Percentiles rank a stretch among this genome's conserved stretches.
Conservation (phyloP, 2,797 vertebrate genomes). For the Micrastur ruficollis region DNA sequence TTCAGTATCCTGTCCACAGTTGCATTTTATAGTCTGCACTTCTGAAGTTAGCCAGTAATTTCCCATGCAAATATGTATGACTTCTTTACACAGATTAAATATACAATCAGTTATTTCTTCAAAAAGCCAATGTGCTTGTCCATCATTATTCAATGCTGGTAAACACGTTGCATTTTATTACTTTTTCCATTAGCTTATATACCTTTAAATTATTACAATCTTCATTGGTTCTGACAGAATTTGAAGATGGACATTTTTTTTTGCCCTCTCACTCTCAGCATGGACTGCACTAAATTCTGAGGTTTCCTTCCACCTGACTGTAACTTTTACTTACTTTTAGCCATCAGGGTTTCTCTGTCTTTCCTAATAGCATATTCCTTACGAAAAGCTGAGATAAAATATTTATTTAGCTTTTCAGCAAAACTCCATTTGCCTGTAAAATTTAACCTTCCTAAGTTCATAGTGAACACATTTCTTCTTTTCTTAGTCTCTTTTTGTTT, state of each 20-base stretch:
- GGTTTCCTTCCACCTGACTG: neutral
- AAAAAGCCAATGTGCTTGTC: neutral
- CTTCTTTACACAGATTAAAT: neutral
- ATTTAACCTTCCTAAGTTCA: neutral
- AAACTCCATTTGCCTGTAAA: neutral
- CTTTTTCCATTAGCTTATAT: neutral
- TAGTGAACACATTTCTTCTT: neutral
- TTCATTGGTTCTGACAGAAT: neutral
- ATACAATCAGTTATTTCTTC: neutral
- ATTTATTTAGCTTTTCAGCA: neutral
- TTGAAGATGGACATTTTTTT: neutral
- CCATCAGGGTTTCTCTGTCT: neutral
- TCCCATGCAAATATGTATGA: neutral
- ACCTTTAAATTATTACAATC: neutral
- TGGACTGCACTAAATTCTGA: neutral
- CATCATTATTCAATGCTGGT: neutral
- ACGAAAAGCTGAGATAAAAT: neutral
- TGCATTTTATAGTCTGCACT: neutral
- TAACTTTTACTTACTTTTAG: neutral
- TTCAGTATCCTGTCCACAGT: neutral
- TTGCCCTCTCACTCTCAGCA: neutral
- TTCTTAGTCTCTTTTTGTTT: neutral
- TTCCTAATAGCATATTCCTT: neutral
- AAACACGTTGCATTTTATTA: neutral
- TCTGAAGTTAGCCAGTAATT: neutral